Evolutionary conservation across 2,113 vertebrate species (phyloP).

Genomic region (Clarias magur): DNA sequence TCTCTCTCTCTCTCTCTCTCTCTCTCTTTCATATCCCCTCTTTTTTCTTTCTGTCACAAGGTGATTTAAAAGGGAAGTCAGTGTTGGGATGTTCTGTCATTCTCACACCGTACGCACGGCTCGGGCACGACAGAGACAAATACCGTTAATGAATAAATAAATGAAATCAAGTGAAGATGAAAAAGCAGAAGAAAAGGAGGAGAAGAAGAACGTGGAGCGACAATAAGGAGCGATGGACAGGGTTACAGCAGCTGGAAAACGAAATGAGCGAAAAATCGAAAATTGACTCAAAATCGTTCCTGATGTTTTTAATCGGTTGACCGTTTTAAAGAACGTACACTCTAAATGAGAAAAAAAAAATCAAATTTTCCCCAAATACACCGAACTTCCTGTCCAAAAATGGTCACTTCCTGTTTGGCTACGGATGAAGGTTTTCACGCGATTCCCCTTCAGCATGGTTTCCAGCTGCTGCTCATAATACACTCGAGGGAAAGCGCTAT

Average conservation of each 20-base stretch:
- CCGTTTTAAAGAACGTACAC: not conserved
- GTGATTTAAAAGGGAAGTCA: constrained; percentile 72
- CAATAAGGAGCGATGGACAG: not conserved
- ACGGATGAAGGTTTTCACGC: not conserved
- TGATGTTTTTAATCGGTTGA: not conserved
- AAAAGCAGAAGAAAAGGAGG: not conserved
- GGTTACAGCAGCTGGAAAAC: no score
- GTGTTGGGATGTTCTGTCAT: constrained; percentile 52
- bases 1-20: constrained; percentile 59
- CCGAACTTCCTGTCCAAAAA: not conserved
- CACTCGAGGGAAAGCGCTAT: no score
- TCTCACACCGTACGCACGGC: constrained; percentile 20
- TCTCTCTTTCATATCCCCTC: not conserved
- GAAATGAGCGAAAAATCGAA: no score
- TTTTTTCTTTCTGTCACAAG: constrained; percentile 67
- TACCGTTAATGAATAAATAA: constrained; percentile 36
- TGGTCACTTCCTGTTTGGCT: not conserved
- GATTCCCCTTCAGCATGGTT: no score
- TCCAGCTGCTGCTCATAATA: no score
- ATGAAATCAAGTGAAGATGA: constrained; percentile 7
- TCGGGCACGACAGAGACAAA: constrained; percentile 2
- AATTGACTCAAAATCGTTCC: not conserved
- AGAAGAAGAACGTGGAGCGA: not conserved
- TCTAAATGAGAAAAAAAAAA: not conserved
- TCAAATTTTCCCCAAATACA: not conserved